Evolutionary conservation across 2,888 invertebrate genomes (phyloP), one percentile per base, ranked within the genome.

Genomic region (Choristoneura rosaceana): DNA sequence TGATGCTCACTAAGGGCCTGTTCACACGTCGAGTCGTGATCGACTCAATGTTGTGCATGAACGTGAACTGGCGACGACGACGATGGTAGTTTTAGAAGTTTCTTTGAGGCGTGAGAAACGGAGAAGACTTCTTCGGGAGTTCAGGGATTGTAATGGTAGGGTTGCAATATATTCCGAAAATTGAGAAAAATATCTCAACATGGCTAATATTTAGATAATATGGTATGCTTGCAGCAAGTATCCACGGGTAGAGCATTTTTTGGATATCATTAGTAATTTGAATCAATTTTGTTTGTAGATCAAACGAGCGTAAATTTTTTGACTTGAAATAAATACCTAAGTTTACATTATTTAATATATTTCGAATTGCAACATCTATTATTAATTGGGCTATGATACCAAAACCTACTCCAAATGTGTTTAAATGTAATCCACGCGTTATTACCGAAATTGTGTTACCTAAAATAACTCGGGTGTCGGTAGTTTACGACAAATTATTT

Each of bases 401-500:
- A 10, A 55, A 12, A 55, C 59, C 17, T 17, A 12, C n/a, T 59
- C 59, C 7, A n/a, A n/a, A 3, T 38, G 14, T 33, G n/a, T 59
- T 33, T 41, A 38, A 50, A 64, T 59, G 60, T 68, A 69, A 73
- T 64, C 76, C 76, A 77, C 75, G 76, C 63, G 75, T 76, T 60
- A 66, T 76, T 77, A 68, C 68, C 52, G n/a, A 73, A 74, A 70
- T 73, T 71, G 71, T 69, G 80, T 79, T 76, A 78, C 73, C 74
- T 71, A 78, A 75, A 74, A 71, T 74, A 62, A 75, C 78, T 77
- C 77, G 69, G 71, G 79, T 79, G 79, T 79, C 75, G 74, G 77
- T 78, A 75, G 74, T 65, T 76, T 77, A 81, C 81, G 80, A 80
- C 80, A 83, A 82, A 83, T 91, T 91, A 86, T 87, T 85, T 91